These are phyloP conservation scores for Lacanobia wlatinum DNA, from an alignment of 2,888 invertebrate genomes.

Conservation along the genomic window DNA sequence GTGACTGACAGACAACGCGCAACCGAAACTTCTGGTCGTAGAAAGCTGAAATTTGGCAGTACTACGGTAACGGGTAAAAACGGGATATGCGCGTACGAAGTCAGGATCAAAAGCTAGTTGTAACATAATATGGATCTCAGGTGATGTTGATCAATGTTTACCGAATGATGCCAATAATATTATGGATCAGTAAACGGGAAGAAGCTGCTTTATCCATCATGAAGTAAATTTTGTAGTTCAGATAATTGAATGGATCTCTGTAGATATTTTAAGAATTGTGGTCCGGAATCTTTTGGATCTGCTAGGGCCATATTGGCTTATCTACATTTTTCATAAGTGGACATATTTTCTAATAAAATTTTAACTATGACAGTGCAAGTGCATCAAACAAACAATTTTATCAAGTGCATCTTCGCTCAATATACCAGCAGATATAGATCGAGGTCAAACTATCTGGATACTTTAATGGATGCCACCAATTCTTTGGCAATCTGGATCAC, in stretches of 20 bases:
- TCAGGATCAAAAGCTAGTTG: too few relatives aligned
- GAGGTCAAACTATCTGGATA: constrained; percentile 10
- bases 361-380: background rate
- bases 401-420: background rate
- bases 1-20: too few relatives aligned
- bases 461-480: constrained; percentile 9
- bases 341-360: background rate
- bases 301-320: background rate
- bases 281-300: background rate
- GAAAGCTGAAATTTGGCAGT: too few relatives aligned
- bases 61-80: too few relatives aligned
- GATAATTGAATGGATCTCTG: background rate
- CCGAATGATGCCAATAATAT: constrained; percentile 28
- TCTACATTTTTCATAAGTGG: background rate
- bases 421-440: background rate
- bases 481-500: constrained; percentile 15
- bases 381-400: background rate
- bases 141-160: constrained; percentile 12
- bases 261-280: too few relatives aligned
- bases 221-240: background rate
- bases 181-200: constrained; percentile 14
- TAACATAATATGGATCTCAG: background rate
- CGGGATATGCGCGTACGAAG: too few relatives aligned
- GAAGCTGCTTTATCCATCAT: background rate
- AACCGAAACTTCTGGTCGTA: too few relatives aligned